These are phyloP conservation scores for Calliopsis andreniformis DNA, from an alignment of 1,140 invertebrate species.

Conservation along the genomic window DNA sequence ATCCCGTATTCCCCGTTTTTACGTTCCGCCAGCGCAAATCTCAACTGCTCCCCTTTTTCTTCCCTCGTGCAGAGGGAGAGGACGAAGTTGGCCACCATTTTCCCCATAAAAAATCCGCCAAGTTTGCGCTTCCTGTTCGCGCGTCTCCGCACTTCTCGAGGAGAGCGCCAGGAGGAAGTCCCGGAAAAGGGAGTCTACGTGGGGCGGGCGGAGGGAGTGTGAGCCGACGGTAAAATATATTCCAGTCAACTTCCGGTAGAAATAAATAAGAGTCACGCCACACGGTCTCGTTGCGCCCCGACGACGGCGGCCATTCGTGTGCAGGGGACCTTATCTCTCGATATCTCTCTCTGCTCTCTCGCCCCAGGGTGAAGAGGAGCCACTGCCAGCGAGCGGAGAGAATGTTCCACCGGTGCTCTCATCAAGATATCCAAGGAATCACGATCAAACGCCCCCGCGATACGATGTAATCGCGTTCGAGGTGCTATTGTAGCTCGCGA, in stretches of 20 bases:
- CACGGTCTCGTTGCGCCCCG: conserved; percentile 71
- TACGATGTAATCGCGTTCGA: conserved; percentile 36
- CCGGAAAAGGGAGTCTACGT: conserved; percentile 54
- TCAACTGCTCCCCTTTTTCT: background rate
- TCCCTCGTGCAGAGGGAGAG: background rate
- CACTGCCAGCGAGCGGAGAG: conserved; percentile 19
- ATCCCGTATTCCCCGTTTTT: conserved; percentile 17
- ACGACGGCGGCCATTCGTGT: conserved; percentile 73
- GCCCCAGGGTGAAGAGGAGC: conserved; percentile 46
- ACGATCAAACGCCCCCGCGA: conserved; percentile 40
- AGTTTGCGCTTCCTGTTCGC: conserved; percentile 80
- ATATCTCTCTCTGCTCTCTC: conserved; percentile 66
- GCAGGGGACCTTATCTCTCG: conserved; percentile 77
- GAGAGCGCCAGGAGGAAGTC: conserved; percentile 68
- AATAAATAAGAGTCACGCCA: conserved; percentile 82
- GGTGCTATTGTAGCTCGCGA: conserved; percentile 12
- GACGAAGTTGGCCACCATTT: conserved; percentile 68
- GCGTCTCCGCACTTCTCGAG: conserved; percentile 72
- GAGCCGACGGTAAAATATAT: conserved; percentile 79
- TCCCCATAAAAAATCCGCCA: conserved; percentile 78
- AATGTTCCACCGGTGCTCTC: conserved; percentile 57
- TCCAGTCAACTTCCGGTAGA: conserved; percentile 81
- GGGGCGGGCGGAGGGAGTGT: conserved; percentile 48
- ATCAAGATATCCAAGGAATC: conserved; percentile 57
- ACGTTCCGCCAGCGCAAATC: conserved; percentile 24